phyloP scores from a whole-genome alignment of 2,888 invertebrate genomes.

The Rhingia rostrata region DNA sequence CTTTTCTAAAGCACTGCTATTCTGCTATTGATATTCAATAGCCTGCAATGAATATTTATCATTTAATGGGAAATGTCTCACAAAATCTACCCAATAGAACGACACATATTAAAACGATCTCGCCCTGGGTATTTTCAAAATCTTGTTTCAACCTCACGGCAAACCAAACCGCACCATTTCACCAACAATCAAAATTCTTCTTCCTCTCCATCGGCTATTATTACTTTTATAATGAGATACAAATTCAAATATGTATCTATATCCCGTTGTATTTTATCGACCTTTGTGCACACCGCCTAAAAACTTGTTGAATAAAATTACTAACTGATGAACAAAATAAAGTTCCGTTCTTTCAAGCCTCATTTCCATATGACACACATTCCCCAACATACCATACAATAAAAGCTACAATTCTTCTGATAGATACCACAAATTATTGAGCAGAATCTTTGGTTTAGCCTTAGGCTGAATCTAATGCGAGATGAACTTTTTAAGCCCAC shows the following conservation, averaged over 20 bases:
- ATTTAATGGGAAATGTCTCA: neutral
- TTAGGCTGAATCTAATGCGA: neutral
- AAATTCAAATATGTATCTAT: neutral
- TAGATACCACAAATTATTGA: neutral
- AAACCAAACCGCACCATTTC: neutral
- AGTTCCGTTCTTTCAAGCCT: neutral
- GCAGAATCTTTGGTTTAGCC: neutral
- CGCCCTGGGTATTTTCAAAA: neutral
- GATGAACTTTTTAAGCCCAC: neutral
- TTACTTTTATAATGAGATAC: neutral
- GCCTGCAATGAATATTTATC: neutral
- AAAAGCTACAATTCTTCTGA: neutral
- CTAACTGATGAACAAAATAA: neutral
- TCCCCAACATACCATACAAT: neutral
- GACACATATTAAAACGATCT: too few species aligned
- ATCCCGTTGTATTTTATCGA: neutral
- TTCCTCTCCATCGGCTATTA: neutral
- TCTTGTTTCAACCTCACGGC: neutral
- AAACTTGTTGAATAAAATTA: constrained; percentile 2
- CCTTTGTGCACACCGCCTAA: neutral
- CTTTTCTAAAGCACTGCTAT: too few species aligned
- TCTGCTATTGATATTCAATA: too few species aligned
- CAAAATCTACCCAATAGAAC: neutral
- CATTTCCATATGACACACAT: constrained; percentile 4
- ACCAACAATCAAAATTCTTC: neutral